Evolutionary conservation across 2,888 invertebrate genomes (phyloP).

Genomic region (Helobdella robusta): DNA sequence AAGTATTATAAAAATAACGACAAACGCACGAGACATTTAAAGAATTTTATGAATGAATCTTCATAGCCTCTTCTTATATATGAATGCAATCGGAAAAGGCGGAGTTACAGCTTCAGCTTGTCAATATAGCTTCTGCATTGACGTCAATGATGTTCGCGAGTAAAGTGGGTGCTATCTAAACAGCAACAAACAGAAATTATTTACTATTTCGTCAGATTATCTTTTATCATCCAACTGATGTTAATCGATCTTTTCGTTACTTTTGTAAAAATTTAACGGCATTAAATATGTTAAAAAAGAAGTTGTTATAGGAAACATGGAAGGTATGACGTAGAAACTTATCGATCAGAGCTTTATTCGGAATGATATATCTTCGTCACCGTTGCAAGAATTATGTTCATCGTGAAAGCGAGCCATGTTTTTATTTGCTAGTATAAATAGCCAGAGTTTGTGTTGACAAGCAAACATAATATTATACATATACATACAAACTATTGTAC

Average conservation of each 20-base stretch:
- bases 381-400: too few species aligned
- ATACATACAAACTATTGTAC: too few species aligned
- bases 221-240: too few species aligned
- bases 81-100: conserved; percentile 13
- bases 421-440: too few species aligned
- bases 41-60: conserved; percentile 18
- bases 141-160: conserved; percentile 13
- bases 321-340: conserved; percentile 16
- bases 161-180: not conserved
- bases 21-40: not conserved
- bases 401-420: too few species aligned
- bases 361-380: too few species aligned
- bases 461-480: too few species aligned
- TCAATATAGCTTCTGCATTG: not conserved
- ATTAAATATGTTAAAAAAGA: not conserved
- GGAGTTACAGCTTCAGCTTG: not conserved
- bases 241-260: too few species aligned
- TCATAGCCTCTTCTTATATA: not conserved
- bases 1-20: too few species aligned
- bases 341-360: not conserved
- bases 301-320: not conserved
- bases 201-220: too few species aligned
- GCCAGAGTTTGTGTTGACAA: too few species aligned
- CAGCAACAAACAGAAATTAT: too few species aligned
- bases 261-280: not conserved